These are phyloP conservation scores for Vannuccia rotundouncinata DNA, from an alignment of 2,888 invertebrate species.

Conservation along the genomic window DNA sequence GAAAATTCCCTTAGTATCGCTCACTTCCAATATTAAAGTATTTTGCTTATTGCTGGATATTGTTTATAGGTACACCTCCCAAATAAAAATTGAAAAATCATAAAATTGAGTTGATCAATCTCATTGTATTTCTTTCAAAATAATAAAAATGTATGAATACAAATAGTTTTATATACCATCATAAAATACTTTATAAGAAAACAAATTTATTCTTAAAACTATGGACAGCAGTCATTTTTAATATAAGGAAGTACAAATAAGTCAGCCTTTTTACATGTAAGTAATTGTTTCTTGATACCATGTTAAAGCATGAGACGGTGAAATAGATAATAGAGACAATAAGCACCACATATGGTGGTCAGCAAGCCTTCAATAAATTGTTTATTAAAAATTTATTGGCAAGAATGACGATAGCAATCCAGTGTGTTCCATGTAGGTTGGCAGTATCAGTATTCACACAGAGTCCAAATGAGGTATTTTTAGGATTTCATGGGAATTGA, in stretches of 20 bases:
- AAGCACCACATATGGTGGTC: background rate
- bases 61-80: too few relatives aligned
- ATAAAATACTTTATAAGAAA: too few relatives aligned
- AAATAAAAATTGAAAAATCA: too few relatives aligned
- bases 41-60: too few relatives aligned
- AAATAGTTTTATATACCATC: too few relatives aligned
- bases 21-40: too few relatives aligned
- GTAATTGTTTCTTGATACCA: background rate
- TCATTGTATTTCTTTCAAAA: too few relatives aligned
- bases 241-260: background rate
- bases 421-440: background rate
- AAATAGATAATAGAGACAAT: background rate
- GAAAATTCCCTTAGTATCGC: too few relatives aligned
- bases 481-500: background rate
- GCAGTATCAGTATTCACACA: background rate
- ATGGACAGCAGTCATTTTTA: too few relatives aligned
- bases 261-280: conserved; percentile 14
- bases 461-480: background rate
- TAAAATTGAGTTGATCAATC: too few relatives aligned
- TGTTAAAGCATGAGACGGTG: background rate
- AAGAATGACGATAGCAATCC: background rate
- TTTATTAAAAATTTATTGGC: conserved; percentile 16
- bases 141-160: too few relatives aligned
- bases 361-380: background rate
- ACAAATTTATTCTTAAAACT: too few relatives aligned